Base-by-base conservation (phyloP, 2,797 vertebrate genomes). In the Pseudomugil tenellus region DNA sequence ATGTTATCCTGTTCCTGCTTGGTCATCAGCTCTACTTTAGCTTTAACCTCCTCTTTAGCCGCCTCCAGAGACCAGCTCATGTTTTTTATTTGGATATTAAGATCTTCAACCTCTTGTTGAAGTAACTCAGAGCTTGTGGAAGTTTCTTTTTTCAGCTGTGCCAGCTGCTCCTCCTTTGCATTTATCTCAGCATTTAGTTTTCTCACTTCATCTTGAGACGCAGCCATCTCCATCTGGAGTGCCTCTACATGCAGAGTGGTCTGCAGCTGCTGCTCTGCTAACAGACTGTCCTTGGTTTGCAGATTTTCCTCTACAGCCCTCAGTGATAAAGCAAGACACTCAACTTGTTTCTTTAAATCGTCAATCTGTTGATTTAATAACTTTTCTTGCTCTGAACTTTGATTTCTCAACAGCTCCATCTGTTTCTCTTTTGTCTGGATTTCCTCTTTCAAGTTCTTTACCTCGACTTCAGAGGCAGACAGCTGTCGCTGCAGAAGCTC, bases 291-390 rank as follows among this genome's bases (percentile, higher is more conserved):
- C 26, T 83, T 89, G 13, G 71, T 72, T 7, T 81, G 67, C 25
- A 85, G 32, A 56, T 63, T 63, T 31, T 79, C 79, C 19, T 89
- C 73, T 4, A 80, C 75, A 9, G 59, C 46, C 11, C 0, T 84
- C 32, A 87, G 53, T 0, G 80, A 84, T 9, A 61, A 68, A 23
- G 23, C 2, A 3, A 89, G 70, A 48, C 2, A 3, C 28, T 79
- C 68, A 7, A 81, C 48, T n/a, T 76, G 67, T 53, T 0, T 89
- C 0, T 92, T 92, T 41, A 93, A 91, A 12, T 91, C 91, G 62
- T 93, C 89, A 0, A 89, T 80, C 84, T 96, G 91, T 29, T 95
- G 88, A 3, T 92, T 64, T 3, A 80, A 43, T 3, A 17, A 8
- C 35, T 79, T 53, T 1, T 74, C 76, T 39, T 89, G 77, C 52